Conservation (phyloP, 2,113 vertebrate species). For the Mustela nigripes region DNA sequence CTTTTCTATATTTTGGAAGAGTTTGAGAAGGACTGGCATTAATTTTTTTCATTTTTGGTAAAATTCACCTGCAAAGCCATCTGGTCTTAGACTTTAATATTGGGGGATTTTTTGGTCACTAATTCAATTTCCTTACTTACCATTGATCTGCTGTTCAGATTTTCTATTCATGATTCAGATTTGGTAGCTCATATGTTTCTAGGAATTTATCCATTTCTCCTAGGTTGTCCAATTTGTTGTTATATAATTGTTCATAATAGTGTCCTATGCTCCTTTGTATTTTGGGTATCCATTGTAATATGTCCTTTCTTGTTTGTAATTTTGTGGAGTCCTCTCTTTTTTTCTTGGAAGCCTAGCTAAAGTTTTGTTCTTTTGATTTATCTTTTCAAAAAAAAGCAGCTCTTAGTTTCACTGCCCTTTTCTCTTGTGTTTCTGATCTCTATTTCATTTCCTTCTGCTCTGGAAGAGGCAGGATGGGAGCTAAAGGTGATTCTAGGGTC, state of each 20-base stretch:
- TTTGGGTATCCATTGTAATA: not conserved
- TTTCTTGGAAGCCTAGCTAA: not conserved
- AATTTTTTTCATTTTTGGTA: not conserved
- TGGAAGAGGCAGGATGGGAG: not conserved
- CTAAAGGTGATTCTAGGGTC: not conserved
- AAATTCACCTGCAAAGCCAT: not conserved
- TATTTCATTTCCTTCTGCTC: not conserved
- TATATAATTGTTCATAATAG: not conserved
- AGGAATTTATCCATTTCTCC: not conserved
- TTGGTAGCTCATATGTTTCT: not conserved
- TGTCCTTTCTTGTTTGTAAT: not conserved
- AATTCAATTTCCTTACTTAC: not conserved
- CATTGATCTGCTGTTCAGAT: not conserved
- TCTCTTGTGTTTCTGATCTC: not conserved
- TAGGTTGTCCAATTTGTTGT: not conserved
- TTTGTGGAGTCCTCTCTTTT: not conserved
- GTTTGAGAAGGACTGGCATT: not conserved
- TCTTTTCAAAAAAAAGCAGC: not conserved
- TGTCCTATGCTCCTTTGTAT: not conserved
- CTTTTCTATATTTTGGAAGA: not conserved
- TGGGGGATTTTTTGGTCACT: not conserved
- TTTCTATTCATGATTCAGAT: not conserved
- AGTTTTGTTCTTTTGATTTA: not conserved
- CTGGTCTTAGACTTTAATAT: not conserved
- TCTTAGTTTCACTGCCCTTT: not conserved